phyloP scores from a whole-genome alignment of 2,797 vertebrate genomes.

The Babyrousa celebensis region DNA sequence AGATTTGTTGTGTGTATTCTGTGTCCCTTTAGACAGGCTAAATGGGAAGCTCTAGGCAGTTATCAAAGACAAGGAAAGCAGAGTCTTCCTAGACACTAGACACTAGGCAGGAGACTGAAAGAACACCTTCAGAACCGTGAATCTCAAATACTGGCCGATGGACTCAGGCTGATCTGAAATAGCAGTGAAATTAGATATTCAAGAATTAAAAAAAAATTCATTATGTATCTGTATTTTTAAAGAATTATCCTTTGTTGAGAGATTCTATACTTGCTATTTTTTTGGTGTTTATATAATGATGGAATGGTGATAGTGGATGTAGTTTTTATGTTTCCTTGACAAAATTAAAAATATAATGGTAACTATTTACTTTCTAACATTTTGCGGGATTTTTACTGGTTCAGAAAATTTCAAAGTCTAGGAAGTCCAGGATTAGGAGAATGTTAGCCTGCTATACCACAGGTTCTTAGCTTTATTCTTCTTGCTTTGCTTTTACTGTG shows the following conservation, averaged over 20 bases:
- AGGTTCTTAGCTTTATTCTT: conserved; percentile 8
- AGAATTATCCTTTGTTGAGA: not conserved
- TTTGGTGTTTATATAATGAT: not conserved
- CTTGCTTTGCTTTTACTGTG: conserved; percentile 44
- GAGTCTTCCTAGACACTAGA: not conserved
- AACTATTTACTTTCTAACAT: not conserved
- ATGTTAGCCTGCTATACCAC: not conserved
- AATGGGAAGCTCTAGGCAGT: not conserved
- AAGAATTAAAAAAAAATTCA: not conserved
- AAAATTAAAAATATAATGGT: conserved; percentile 29
- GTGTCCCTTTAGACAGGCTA: not conserved
- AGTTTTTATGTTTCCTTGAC: not conserved
- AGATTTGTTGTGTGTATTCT: not conserved
- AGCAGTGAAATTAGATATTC: conserved; percentile 14
- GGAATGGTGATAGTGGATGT: not conserved
- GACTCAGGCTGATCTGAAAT: not conserved
- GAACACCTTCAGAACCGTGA: not conserved
- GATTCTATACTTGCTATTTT: not conserved
- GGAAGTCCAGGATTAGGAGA: not conserved
- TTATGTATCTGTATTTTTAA: not conserved
- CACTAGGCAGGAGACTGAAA: not conserved
- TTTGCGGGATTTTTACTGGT: conserved; percentile 22
- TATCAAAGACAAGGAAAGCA: not conserved
- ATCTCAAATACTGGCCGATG: not conserved
- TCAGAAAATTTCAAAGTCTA: not conserved